These are phyloP conservation scores for Stichodactyla helianthus DNA, from an alignment of 64 coral and sea anemone species.

Conservation along the genomic window DNA sequence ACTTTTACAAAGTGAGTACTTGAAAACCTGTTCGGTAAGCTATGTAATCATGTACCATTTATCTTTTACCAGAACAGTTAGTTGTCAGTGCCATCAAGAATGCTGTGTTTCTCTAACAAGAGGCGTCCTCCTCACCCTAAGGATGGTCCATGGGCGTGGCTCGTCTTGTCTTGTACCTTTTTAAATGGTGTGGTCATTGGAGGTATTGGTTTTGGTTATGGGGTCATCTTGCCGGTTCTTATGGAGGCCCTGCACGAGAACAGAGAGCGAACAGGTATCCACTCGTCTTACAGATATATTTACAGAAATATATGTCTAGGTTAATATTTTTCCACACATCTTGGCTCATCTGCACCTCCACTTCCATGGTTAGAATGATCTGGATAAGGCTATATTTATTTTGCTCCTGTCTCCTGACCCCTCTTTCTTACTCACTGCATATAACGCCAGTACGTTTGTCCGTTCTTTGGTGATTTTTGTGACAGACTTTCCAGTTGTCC, in stretches of 20 bases:
- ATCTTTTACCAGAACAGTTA: background rate
- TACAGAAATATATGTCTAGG: background rate
- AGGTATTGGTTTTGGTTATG: conserved; percentile 1
- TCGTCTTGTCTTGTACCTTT: background rate
- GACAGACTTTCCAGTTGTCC: no score
- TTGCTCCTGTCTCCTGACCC: no score
- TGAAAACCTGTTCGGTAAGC: background rate
- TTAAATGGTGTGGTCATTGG: background rate
- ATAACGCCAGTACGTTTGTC: no score
- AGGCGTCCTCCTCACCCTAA: background rate
- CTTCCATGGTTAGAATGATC: no score
- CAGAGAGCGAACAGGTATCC: conserved; percentile 15
- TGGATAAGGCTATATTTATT: no score
- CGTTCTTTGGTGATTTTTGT: no score
- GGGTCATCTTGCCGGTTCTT: conserved; percentile 7
- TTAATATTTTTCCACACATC: background rate
- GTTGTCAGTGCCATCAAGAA: background rate
- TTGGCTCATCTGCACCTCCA: no score
- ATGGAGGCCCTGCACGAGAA: background rate
- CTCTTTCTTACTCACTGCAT: no score
- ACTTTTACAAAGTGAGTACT: no score
- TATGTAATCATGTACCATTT: no score
- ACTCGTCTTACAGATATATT: background rate
- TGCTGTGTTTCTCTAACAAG: background rate
- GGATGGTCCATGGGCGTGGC: conserved; percentile 23